These are phyloP conservation scores for Eristalis tenax DNA, from an alignment of 2,888 invertebrate genomes.

Conservation along the genomic window DNA sequence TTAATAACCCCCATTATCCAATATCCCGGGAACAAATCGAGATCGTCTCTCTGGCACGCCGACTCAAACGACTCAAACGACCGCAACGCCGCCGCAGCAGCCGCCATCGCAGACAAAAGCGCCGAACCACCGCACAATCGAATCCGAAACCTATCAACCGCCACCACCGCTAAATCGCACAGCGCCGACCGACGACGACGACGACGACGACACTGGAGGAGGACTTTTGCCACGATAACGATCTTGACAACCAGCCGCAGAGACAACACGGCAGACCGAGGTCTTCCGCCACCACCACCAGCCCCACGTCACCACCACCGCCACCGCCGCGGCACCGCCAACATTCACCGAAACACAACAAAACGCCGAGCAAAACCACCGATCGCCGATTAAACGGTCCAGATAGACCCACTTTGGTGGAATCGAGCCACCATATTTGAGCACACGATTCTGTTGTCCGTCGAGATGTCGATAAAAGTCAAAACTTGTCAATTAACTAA, in stretches of 20 bases:
- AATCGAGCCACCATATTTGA: conserved; percentile 69
- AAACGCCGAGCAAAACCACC: conserved; percentile 50
- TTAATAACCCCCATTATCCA: conserved; percentile 71
- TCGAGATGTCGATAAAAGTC: conserved; percentile 73
- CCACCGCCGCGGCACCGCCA: not conserved
- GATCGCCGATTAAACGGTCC: conserved; percentile 68
- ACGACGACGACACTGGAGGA: conserved; percentile 24
- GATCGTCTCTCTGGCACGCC: conserved; percentile 28
- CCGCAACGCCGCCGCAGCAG: conserved; percentile 2
- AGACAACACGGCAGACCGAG: conserved; percentile 52
- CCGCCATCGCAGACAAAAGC: conserved; percentile 5
- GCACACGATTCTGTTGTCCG: conserved; percentile 71
- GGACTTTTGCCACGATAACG: conserved; percentile 62
- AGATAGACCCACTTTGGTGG: conserved; percentile 66
- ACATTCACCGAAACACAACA: conserved; percentile 21
- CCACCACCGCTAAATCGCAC: conserved; percentile 56
- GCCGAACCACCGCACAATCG: conserved; percentile 41
- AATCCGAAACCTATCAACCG: conserved; percentile 59
- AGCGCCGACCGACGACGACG: conserved; percentile 1
- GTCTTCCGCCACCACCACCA: conserved; percentile 9
- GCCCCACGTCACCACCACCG: conserved; percentile 5
- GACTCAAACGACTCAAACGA: conserved; percentile 32
- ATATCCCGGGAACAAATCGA: conserved; percentile 67
- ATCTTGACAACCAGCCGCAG: conserved; percentile 65
- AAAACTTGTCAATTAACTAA: conserved; percentile 73